Conservation (phyloP, 2,113 vertebrate species). For the Chloroceryle aenea region DNA sequence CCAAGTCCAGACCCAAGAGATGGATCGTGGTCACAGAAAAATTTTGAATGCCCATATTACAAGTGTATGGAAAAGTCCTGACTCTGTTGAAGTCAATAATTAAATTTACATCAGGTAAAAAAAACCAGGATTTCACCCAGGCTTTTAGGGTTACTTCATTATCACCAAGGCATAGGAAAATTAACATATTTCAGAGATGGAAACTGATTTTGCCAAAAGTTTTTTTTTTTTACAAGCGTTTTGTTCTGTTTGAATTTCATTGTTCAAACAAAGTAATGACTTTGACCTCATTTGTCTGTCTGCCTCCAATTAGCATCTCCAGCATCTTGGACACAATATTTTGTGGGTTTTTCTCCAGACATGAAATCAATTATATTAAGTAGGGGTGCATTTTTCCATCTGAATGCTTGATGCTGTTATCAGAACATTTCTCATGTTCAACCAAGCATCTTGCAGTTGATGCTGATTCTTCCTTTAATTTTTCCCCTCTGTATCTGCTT, state of each 20-base stretch:
- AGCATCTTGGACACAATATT: background rate
- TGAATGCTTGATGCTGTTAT: background rate
- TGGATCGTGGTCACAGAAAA: background rate
- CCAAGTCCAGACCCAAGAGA: background rate
- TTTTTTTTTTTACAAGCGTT: background rate
- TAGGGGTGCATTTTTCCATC: slow-evolving; percentile 22
- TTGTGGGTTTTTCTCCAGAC: background rate
- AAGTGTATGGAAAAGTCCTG: background rate
- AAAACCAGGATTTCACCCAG: background rate
- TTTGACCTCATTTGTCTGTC: background rate
- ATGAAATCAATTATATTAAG: slow-evolving; percentile 44
- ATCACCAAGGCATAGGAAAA: background rate
- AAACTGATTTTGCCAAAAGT: background rate
- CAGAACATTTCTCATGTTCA: slow-evolving; percentile 9
- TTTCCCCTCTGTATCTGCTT: background rate
- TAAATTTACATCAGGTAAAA: background rate
- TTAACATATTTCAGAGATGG: background rate
- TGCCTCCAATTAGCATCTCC: background rate
- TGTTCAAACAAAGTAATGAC: background rate
- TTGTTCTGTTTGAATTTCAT: background rate
- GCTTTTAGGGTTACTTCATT: background rate
- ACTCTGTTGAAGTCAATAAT: background rate
- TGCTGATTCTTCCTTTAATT: slow-evolving; percentile 15
- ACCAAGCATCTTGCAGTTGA: background rate
- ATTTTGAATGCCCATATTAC: background rate